Conservation (phyloP, 2,797 vertebrate species). For the Cryptoblepharus egeriae region DNA sequence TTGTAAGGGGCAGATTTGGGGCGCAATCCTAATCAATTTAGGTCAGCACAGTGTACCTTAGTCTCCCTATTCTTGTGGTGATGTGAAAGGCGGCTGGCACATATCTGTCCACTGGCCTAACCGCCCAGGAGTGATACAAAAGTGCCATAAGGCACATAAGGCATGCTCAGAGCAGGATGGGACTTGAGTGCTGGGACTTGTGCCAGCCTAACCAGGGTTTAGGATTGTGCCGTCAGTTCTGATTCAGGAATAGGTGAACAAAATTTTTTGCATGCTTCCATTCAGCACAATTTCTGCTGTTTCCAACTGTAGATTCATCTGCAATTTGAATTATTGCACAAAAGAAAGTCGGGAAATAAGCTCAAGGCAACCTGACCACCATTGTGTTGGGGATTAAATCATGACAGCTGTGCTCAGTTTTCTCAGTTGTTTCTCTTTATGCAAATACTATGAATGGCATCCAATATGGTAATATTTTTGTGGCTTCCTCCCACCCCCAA, state of each 20-base stretch:
- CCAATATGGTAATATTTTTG: slow-evolving; percentile 13
- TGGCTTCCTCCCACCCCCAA: slow-evolving; percentile 31
- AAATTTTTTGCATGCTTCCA: not conserved
- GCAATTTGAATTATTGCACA: not conserved
- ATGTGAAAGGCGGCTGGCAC: too few species aligned
- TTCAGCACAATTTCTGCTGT: not conserved
- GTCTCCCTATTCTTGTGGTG: too few species aligned
- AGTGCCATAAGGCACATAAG: too few species aligned
- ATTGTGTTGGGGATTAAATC: not conserved
- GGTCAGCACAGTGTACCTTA: too few species aligned
- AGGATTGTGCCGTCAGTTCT: too few species aligned
- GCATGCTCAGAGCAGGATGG: too few species aligned
- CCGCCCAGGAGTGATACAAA: too few species aligned
- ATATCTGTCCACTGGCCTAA: too few species aligned
- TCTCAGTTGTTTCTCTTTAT: slow-evolving; percentile 54
- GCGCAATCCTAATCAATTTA: too few species aligned
- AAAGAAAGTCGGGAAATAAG: not conserved
- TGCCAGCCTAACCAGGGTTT: too few species aligned
- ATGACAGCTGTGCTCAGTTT: slow-evolving; percentile 14
- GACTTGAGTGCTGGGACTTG: too few species aligned
- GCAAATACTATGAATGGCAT: slow-evolving; percentile 41
- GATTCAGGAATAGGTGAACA: not conserved
- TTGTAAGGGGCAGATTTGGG: not conserved
- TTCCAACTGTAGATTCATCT: not conserved
- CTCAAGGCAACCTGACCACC: not conserved